phyloP scores from a whole-genome alignment of 2,797 vertebrate genomes.

The Sphaeramia orbicularis region DNA sequence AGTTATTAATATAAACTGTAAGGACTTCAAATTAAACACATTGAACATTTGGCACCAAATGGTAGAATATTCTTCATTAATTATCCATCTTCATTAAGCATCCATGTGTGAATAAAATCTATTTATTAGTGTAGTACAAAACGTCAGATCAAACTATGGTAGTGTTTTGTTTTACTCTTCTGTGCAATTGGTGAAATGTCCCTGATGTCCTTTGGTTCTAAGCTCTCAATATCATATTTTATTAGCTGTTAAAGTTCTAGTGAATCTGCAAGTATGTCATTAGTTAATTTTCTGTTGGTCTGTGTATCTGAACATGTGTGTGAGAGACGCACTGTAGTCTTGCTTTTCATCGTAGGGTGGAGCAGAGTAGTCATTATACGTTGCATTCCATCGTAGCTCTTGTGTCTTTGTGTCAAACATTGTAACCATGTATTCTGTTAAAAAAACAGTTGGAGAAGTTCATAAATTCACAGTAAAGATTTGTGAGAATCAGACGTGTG shows the following conservation, averaged over 20 bases:
- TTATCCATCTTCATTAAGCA: too few species aligned
- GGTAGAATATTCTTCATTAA: too few species aligned
- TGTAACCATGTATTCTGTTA: constrained; percentile 94
- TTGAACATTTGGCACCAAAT: too few species aligned
- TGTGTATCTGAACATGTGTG: background rate
- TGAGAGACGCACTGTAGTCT: constrained; percentile 89
- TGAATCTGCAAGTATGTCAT: background rate
- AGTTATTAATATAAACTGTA: too few species aligned
- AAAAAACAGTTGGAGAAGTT: background rate
- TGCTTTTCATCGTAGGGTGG: constrained; percentile 86
- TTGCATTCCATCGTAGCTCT: constrained; percentile 94
- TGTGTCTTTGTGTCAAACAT: constrained; percentile 95
- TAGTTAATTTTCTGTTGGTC: background rate
- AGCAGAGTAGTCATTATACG: constrained; percentile 94
- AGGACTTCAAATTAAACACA: too few species aligned
- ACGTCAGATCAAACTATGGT: too few species aligned
- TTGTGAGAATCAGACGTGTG: background rate
- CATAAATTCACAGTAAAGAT: background rate
- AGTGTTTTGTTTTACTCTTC: too few species aligned
- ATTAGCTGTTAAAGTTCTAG: background rate
- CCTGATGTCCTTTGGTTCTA: too few species aligned
- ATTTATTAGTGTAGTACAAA: too few species aligned
- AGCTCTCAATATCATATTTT: too few species aligned
- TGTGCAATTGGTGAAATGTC: too few species aligned
- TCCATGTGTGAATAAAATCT: too few species aligned